Evolutionary conservation across 2,113 vertebrate genomes (phyloP).

Genomic region (Scortum barcoo): DNA sequence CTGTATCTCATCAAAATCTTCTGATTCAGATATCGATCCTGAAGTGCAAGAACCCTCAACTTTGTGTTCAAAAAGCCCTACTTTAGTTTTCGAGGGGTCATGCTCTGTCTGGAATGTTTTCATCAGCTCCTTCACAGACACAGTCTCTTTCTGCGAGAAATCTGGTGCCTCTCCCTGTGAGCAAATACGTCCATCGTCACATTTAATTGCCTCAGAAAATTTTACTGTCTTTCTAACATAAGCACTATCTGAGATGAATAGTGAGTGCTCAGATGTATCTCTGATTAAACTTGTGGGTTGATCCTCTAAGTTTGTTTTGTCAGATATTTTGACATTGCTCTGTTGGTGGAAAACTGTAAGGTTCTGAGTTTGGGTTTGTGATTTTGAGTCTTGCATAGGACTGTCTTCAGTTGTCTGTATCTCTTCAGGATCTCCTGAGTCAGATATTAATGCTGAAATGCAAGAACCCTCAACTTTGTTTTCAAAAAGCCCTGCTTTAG

Average conservation of each 20-base stretch:
- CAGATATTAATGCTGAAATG: conserved; percentile 3
- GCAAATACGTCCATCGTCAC: conserved; percentile 10
- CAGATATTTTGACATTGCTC: conserved; percentile 10
- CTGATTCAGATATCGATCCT: conserved; percentile 21
- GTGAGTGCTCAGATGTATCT: conserved; percentile 29
- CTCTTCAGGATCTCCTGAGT: conserved; percentile 35
- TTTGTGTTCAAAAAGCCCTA: conserved; percentile 89
- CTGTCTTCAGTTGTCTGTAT: not conserved
- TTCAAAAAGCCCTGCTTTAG: conserved; percentile 87
- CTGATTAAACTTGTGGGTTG: not conserved
- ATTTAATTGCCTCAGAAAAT: conserved; percentile 33
- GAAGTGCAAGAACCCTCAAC: conserved; percentile 33
- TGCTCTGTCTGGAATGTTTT: conserved; percentile 92
- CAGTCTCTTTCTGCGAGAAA: conserved; percentile 78
- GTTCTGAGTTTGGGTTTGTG: not conserved
- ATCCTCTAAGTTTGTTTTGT: conserved; percentile 14
- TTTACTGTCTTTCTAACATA: conserved; percentile 30
- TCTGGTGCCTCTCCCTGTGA: conserved; percentile 66
- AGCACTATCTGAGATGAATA: conserved; percentile 14
- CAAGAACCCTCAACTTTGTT: conserved; percentile 68
- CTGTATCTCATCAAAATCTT: not conserved
- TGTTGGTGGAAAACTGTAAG: conserved; percentile 10
- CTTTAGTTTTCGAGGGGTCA: conserved; percentile 89
- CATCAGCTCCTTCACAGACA: conserved; percentile 93
- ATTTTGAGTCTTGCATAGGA: not conserved